phyloP scores from a whole-genome alignment of 2,797 vertebrate genomes.

The Gallinago stenura region DNA sequence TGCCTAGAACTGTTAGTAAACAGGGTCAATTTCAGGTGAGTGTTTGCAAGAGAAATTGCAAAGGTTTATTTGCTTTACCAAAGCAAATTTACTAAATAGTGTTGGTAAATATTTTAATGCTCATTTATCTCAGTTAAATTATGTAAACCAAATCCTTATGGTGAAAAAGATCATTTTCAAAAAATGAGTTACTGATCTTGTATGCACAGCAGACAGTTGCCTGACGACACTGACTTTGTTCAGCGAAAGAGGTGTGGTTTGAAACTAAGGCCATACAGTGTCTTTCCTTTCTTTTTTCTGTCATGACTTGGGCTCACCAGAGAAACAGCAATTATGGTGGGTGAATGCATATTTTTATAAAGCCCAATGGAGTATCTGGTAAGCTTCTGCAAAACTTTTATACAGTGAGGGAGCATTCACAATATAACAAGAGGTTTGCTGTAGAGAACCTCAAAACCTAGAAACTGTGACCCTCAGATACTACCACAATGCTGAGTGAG shows the following conservation, averaged over 20 bases:
- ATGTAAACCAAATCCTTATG: not conserved
- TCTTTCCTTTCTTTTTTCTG: not conserved
- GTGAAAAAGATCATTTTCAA: not conserved
- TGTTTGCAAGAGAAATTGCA: not conserved
- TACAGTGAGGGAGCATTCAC: not conserved
- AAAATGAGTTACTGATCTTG: not conserved
- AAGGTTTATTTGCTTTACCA: not conserved
- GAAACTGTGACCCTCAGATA: not conserved
- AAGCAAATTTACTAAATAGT: not conserved
- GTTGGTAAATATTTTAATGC: constrained; percentile 42
- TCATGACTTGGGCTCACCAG: not conserved
- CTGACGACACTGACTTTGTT: not conserved
- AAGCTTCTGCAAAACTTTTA: not conserved
- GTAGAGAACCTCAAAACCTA: not conserved
- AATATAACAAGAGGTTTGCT: not conserved
- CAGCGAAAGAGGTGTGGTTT: not conserved
- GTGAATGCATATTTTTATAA: not conserved
- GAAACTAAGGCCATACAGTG: not conserved
- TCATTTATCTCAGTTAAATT: constrained; percentile 24
- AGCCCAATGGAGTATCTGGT: not conserved
- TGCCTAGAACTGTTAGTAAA: not conserved
- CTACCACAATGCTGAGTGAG: not conserved
- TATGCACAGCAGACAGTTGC: not conserved
- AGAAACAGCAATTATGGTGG: not conserved
- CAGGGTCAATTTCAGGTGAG: not conserved